A percentile compares a stretch with the other conserved stretches of the same genome.
phyloP scores from a whole-genome alignment of 2,113 vertebrate species.

The Mustela lutreola region DNA sequence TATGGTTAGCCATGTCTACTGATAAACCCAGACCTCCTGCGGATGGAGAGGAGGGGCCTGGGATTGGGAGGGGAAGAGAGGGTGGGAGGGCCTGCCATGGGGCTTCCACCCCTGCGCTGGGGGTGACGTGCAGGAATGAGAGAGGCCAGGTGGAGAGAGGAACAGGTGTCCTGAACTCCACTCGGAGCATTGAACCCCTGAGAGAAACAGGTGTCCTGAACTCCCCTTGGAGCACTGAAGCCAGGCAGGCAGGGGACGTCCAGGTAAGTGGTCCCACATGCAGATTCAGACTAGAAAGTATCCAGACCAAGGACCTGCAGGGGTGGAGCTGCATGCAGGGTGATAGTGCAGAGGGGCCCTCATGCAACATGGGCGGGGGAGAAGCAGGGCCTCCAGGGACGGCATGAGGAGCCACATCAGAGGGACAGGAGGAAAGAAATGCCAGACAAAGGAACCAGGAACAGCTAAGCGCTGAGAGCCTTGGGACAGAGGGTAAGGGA shows the following conservation, averaged over 20 bases:
- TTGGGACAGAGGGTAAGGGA: no score
- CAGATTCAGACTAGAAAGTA: not conserved
- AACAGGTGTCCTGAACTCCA: no score
- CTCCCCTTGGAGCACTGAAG: rapidly evolving
- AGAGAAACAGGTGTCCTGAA: not conserved
- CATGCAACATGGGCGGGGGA: rapidly evolving
- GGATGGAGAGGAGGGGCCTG: not conserved
- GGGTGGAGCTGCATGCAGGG: rapidly evolving
- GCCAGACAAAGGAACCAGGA: no score
- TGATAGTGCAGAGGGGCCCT: rapidly evolving
- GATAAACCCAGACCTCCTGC: no score
- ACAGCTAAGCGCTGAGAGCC: not conserved
- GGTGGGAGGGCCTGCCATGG: not conserved
- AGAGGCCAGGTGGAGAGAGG: not conserved
- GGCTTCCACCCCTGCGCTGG: not conserved
- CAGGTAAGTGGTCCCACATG: not conserved
- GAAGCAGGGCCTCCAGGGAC: not conserved
- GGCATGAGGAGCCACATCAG: rapidly evolving
- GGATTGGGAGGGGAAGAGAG: not conserved
- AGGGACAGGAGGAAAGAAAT: rapidly evolving
- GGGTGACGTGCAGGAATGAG: no score
- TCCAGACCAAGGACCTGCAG: no score
- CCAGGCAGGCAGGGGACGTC: rapidly evolving
- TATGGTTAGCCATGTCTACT: no score
- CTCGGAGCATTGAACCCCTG: no score